Percentiles rank a stretch among this genome's conserved stretches.
Conservation (phyloP, 2,888 invertebrate genomes). For the Chymomyza fuscimana region DNA sequence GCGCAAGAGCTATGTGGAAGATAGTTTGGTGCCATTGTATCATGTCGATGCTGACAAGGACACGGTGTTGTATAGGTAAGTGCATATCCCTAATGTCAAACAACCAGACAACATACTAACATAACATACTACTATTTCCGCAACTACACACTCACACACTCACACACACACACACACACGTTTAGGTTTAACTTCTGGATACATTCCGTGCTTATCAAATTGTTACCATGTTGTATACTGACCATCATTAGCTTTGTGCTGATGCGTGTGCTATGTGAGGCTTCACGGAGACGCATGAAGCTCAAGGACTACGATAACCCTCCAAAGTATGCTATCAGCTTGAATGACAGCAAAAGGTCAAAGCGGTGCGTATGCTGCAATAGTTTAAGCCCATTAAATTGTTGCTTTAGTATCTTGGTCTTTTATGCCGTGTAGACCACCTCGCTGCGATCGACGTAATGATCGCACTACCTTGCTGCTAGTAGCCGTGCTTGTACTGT, state of each 20-base stretch:
- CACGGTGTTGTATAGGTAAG: conserved; percentile 77
- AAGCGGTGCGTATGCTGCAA: conserved; percentile 44
- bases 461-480: conserved; percentile 95
- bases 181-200: conserved; percentile 86
- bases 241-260: conserved; percentile 85
- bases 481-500: conserved; percentile 90
- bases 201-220: conserved; percentile 87
- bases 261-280: conserved; percentile 85
- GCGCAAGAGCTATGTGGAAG: conserved; percentile 73
- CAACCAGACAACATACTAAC: background rate
- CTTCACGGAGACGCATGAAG: conserved; percentile 87
- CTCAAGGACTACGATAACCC: conserved; percentile 83
- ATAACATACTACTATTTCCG: no score
- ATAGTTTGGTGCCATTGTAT: conserved; percentile 68
- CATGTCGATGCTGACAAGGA: conserved; percentile 77
- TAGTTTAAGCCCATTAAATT: background rate
- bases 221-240: conserved; percentile 87
- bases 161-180: background rate
- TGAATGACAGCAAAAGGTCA: conserved; percentile 58
- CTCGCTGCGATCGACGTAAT: conserved; percentile 86
- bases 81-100: background rate
- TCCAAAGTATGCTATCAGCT: conserved; percentile 79
- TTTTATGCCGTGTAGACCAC: conserved; percentile 48
- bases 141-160: no score
- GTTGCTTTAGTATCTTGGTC: background rate